A percentile compares a stretch with the other conserved stretches of the same genome.
Evolutionary conservation across 2,888 invertebrate species (phyloP).

Genomic region (Drosophila borborema): DNA sequence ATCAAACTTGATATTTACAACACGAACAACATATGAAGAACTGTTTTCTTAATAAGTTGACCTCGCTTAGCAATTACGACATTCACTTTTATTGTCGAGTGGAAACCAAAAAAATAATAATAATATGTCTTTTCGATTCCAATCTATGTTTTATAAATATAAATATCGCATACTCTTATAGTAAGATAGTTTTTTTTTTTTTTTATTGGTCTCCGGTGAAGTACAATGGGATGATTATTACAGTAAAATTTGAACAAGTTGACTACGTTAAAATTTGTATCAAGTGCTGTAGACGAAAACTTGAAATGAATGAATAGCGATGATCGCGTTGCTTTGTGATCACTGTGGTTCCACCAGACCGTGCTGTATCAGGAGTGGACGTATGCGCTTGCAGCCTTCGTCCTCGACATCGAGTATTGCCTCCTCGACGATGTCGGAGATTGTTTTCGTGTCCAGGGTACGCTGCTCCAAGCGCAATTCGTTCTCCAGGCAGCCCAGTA

Average conservation of each 20-base stretch:
- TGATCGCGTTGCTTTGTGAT: neutral
- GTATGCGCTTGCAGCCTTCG: constrained; percentile 53
- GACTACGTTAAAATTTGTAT: constrained; percentile 4
- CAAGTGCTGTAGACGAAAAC: neutral
- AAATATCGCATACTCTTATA: neutral
- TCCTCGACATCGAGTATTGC: constrained; percentile 36
- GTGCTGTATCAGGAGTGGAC: constrained; percentile 38
- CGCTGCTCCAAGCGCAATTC: constrained; percentile 47
- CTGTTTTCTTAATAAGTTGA: neutral
- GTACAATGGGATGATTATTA: neutral
- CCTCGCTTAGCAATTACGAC: constrained; percentile 1
- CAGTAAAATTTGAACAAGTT: constrained; percentile 13
- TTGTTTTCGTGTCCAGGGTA: constrained; percentile 14
- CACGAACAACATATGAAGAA: neutral
- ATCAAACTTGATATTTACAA: neutral
- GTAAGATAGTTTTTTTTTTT: neutral
- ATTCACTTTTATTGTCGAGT: constrained; percentile 2
- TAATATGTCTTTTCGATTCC: neutral
- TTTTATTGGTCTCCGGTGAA: constrained; percentile 1
- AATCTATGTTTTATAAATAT: neutral
- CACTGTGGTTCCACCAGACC: neutral
- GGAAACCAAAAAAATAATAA: neutral
- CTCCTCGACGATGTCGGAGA: constrained; percentile 31
- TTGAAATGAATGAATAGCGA: neutral
- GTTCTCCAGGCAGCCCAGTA: constrained; percentile 42